Evolutionary conservation across 2,797 vertebrate genomes (phyloP).

Genomic region (Anabacerthia variegaticeps): DNA sequence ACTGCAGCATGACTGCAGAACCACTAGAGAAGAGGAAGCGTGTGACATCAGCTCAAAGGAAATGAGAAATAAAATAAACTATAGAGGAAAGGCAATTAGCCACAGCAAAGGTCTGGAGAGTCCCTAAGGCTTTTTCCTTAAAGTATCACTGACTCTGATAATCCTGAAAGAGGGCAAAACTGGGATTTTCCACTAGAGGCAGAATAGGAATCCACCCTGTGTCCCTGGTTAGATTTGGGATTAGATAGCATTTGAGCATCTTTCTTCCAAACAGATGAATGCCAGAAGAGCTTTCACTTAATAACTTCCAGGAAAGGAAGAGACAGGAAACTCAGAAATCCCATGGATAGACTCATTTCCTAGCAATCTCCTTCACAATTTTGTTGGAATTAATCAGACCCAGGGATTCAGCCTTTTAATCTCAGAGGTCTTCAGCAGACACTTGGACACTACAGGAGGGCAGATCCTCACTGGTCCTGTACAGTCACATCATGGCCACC

Average conservation of each 20-base stretch:
- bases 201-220: not conserved
- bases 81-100: constrained; percentile 12
- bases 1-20: constrained; percentile 29
- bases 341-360: not conserved
- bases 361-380: not conserved
- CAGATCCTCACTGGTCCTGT: not conserved
- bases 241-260: not conserved
- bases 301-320: not conserved
- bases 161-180: not conserved
- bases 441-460: not conserved
- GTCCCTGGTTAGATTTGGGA: not conserved
- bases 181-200: not conserved
- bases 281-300: not conserved
- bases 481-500: not conserved
- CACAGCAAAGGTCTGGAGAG: not conserved
- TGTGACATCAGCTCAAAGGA: constrained; percentile 47
- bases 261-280: not conserved
- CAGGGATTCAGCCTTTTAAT: not conserved
- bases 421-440: not conserved
- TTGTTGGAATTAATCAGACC: not conserved
- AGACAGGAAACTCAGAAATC: not conserved
- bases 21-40: constrained; percentile 65
- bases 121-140: not conserved
- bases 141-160: not conserved
- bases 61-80: constrained; percentile 45